Evolutionary conservation across 2,888 invertebrate genomes (phyloP), one percentile per base, ranked within the genome.

Genomic region (Hartigia nigra): DNA sequence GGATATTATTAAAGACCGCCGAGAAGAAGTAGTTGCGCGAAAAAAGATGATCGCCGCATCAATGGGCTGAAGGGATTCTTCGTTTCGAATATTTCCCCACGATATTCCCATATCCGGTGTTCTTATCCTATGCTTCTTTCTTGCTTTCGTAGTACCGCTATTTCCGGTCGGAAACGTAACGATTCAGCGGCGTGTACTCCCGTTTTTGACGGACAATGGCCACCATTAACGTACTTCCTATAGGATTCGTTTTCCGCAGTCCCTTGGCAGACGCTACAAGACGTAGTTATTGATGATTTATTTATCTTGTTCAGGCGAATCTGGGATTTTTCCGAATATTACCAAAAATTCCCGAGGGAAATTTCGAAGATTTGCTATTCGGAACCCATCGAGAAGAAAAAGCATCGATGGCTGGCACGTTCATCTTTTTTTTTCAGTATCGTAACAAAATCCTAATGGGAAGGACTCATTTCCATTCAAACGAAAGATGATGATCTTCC

Each of bases 141-240:
- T 72, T 31, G 72, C 31, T 72, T 72, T 32, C 72, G 72, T 5
- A 34, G 32, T 14, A 31, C 12, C 70, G 70, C 23, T 72, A 34
- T 72, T 72, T 72, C 72, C 72, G 23, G 72, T 32, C 72, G 72
- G 72, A 72, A 72, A 31, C 72, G 31, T 34, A 32, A 34, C 72
- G 32, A 72, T 31, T 32, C 32, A 72, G 31, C 72, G 31, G 4
- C 72, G 12, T 23, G 72, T 72, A 31, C 3, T 14, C 32, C 31
- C 31, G 34, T 72, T 32, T 72, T 81, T 76, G 75, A 75, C 78
- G 82, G 83, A 89, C 88, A 88, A 89, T 88, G 80, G 55, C 79
- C 77, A 85, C 88, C 88, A 88, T 88, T 87, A 87, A 77, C 79
- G 78, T 55, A 81, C 83, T 82, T 84, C 84, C 85, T 31, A 69